Evolutionary conservation across 2,113 vertebrate species (phyloP).

Genomic region (Ramphastos sulfuratus): DNA sequence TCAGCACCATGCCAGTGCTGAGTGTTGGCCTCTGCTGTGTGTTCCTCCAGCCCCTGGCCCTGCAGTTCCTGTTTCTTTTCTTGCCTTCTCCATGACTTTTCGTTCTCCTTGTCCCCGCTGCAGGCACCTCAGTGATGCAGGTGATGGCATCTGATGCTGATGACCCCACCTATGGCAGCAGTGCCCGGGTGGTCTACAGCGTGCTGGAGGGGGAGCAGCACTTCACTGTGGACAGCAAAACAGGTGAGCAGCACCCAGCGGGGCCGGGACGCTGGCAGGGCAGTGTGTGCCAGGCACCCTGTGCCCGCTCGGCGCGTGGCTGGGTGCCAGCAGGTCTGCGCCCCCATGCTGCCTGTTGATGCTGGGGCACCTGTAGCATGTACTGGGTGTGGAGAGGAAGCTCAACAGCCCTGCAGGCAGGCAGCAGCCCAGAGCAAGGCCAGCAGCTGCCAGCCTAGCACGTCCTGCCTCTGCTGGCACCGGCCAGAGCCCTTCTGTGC

Average conservation of each 20-base stretch:
- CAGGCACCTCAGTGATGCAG: constrained; percentile 98
- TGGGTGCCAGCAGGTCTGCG: background rate
- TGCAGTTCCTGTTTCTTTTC: background rate
- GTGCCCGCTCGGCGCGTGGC: fast-evolving
- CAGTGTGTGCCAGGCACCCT: fast-evolving
- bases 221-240: constrained; percentile 92
- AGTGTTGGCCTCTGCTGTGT: background rate
- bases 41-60: background rate
- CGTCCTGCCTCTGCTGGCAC: constrained; percentile 86
- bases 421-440: constrained; percentile 84
- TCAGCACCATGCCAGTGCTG: background rate
- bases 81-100: background rate
- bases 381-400: background rate
- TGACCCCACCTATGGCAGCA: constrained; percentile 94
- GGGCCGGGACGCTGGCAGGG: background rate
- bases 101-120: constrained; percentile 7
- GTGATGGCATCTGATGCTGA: constrained; percentile 95
- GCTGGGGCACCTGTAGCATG: fast-evolving
- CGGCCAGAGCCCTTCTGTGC: constrained; percentile 19
- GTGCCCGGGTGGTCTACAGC: constrained; percentile 93
- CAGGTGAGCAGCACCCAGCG: constrained; percentile 80
- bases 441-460: constrained; percentile 75
- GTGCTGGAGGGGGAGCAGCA: constrained; percentile 93
- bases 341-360: background rate
- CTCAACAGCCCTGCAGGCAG: background rate